Evolutionary conservation across 2,113 vertebrate genomes (phyloP).

Genomic region (Pantherophis guttatus): DNA sequence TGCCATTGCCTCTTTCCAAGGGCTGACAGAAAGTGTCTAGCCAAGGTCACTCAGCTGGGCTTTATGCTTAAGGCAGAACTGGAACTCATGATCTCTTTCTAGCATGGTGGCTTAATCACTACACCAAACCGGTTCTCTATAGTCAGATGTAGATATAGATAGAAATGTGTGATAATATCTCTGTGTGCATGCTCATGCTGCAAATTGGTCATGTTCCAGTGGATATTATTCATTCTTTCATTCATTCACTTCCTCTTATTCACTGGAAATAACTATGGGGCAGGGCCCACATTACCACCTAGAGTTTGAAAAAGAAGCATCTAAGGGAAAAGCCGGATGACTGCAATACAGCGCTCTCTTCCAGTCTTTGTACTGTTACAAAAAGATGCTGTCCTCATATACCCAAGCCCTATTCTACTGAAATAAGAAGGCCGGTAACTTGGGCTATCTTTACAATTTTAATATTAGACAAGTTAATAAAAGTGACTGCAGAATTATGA

Average conservation of each 20-base stretch:
- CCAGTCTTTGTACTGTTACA: neutral
- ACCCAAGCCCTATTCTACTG: neutral
- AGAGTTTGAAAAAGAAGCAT: neutral
- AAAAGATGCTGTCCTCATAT: neutral
- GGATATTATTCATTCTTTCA: neutral
- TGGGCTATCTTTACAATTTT: neutral
- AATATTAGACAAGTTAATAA: neutral
- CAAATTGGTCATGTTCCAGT: neutral
- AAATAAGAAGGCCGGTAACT: neutral
- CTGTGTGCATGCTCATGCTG: neutral
- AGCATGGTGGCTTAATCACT: neutral
- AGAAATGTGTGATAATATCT: neutral
- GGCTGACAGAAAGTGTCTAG: neutral
- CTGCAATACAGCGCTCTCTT: neutral
- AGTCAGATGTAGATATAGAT: neutral
- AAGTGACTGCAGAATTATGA: neutral
- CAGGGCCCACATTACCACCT: neutral
- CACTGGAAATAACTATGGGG: neutral
- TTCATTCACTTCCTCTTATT: neutral
- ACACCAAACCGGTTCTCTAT: neutral
- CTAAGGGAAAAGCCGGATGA: neutral
- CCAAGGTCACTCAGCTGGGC: neutral
- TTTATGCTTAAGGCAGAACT: neutral
- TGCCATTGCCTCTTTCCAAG: neutral
- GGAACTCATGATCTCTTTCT: neutral